These are phyloP conservation scores for Corythornis madagascariensis DNA, from an alignment of 2,113 vertebrate species.

Conservation along the genomic window DNA sequence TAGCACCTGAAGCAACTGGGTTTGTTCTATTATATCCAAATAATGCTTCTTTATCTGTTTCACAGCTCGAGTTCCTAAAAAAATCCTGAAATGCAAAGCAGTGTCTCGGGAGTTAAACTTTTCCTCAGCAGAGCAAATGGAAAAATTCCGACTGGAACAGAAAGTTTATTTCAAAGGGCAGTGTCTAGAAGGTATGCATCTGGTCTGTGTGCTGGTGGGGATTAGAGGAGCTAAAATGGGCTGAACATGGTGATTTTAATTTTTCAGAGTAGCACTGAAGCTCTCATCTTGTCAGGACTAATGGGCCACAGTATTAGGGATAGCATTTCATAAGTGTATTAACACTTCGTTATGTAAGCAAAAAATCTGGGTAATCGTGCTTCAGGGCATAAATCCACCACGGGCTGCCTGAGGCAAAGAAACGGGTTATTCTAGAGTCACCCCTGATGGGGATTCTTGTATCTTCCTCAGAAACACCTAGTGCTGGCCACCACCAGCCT, in stretches of 20 bases:
- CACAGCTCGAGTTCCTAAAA: constrained; percentile 96
- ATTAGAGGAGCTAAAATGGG: not conserved
- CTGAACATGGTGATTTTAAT: not conserved
- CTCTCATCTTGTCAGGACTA: constrained; percentile 6
- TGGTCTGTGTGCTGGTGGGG: not conserved
- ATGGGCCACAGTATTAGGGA: constrained; percentile 48
- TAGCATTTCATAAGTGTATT: constrained; percentile 68
- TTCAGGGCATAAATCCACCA: constrained; percentile 41
- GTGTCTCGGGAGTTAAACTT: constrained; percentile 98
- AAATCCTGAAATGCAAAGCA: constrained; percentile 98
- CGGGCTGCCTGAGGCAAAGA: constrained; percentile 37
- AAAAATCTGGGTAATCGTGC: constrained; percentile 61
- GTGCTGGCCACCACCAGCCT: not conserved
- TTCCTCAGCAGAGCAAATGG: constrained; percentile 96
- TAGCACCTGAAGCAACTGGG: not conserved
- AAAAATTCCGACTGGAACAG: constrained; percentile 98
- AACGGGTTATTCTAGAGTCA: not conserved
- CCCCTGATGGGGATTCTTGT: not conserved
- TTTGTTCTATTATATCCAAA: not conserved
- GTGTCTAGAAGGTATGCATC: constrained; percentile 92
- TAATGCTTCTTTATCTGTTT: constrained; percentile 47
- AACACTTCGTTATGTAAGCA: constrained; percentile 54
- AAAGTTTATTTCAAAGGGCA: constrained; percentile 99
- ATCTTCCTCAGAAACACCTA: not conserved
- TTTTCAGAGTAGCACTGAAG: constrained; percentile 32